A percentile compares a stretch with the other conserved stretches of the same genome.
Evolutionary conservation across 1,140 invertebrate genomes (phyloP).

Genomic region (Bathynomus jamesi): DNA sequence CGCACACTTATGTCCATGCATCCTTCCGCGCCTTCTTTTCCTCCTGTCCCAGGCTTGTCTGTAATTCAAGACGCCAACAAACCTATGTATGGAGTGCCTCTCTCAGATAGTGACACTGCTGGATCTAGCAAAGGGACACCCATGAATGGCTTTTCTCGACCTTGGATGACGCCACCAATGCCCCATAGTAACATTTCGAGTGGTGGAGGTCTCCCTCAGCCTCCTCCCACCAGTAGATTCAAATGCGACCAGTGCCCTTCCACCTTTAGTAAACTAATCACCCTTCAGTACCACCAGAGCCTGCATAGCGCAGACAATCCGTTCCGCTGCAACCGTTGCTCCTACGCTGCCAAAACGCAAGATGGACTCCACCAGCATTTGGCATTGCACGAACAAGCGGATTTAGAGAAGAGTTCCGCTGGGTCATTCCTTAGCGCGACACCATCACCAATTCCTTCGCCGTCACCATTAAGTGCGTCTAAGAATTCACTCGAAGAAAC

Average conservation of each 20-base stretch:
- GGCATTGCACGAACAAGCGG: slow-evolving; percentile 49
- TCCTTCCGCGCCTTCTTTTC: slow-evolving; percentile 49
- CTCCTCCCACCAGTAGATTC: slow-evolving; percentile 42
- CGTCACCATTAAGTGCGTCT: background rate
- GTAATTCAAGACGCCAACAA: slow-evolving; percentile 6
- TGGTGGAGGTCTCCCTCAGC: slow-evolving; percentile 12
- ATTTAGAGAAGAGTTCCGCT: slow-evolving; percentile 21
- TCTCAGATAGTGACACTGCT: background rate
- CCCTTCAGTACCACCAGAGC: slow-evolving; percentile 62
- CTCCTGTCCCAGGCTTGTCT: slow-evolving; percentile 20
- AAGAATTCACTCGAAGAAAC: slow-evolving; percentile 3
- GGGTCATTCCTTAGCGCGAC: slow-evolving; percentile 9
- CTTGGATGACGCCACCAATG: background rate
- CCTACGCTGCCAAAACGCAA: slow-evolving; percentile 68
- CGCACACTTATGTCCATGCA: slow-evolving; percentile 60
- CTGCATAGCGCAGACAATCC: slow-evolving; percentile 59
- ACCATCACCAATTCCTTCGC: background rate
- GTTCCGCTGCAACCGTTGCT: slow-evolving; percentile 70
- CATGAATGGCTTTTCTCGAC: slow-evolving; percentile 7
- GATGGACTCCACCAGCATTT: slow-evolving; percentile 69
- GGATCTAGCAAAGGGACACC: background rate
- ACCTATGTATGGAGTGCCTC: background rate
- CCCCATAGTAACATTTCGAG: background rate
- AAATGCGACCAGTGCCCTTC: slow-evolving; percentile 59
- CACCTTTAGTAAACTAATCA: slow-evolving; percentile 58